Percentiles rank a stretch among this genome's conserved stretches.
Evolutionary conservation across 2,113 vertebrate species (phyloP).

Genomic region (Equus quagga): DNA sequence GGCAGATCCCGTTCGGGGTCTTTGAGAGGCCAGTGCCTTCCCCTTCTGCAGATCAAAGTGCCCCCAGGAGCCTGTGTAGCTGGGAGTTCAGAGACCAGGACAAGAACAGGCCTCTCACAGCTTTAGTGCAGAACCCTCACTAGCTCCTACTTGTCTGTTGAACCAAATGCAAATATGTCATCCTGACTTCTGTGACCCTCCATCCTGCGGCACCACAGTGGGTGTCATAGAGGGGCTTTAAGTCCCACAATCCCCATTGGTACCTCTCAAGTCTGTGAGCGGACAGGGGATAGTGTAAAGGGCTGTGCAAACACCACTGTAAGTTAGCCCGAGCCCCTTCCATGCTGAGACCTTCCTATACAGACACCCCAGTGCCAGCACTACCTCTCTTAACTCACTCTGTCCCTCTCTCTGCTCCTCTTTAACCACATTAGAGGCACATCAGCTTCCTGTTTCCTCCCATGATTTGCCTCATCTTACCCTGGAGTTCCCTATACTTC

Average conservation of each 20-base stretch:
- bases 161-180: background rate
- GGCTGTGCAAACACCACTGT: background rate
- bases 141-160: background rate
- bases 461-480: background rate
- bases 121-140: background rate
- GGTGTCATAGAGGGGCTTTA: background rate
- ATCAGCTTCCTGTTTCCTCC: background rate
- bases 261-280: background rate
- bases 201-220: background rate
- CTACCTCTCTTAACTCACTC: background rate
- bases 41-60: background rate
- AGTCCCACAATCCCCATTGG: background rate
- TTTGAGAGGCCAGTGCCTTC: background rate
- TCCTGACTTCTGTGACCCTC: background rate
- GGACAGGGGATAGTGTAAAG: rapidly evolving
- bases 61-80: background rate
- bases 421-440: background rate
- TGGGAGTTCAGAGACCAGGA: background rate
- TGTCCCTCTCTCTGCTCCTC: background rate
- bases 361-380: background rate
- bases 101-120: background rate
- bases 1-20: background rate
- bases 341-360: background rate
- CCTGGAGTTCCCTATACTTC: no score
- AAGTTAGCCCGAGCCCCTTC: background rate